Base-by-base conservation (phyloP, 2,797 vertebrate genomes). In the Acanthurus leucopareius region DNA sequence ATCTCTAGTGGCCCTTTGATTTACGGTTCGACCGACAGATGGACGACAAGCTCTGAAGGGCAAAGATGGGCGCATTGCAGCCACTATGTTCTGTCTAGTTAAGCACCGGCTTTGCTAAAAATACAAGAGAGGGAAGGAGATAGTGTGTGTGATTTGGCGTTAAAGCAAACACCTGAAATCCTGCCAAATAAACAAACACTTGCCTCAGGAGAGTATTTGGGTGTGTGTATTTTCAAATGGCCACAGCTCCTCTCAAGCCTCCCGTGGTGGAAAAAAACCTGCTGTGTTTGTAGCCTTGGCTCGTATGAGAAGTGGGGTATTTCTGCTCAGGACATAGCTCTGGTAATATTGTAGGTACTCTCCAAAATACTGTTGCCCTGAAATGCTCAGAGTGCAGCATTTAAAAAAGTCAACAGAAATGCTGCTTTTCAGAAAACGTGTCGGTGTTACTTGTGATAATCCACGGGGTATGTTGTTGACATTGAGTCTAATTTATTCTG, bases 171-270 rank as follows among this genome's bases (percentile, higher is more conserved):
- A 64, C 45, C 28, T 80, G 54, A 70, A 80, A 40, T 61, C 5
- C 16, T 42, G 66, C 75, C 56, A 77, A 40, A 60, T 61, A 53
- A 76, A 73, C 28, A 65, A 62, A 61, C 22, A 0, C 47, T 75
- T 28, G 68, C 56, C 48, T 74, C 47, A n/a, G 53, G 52, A 67
- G 69, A 56, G 40, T 16, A n/a, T 69, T 66, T 22, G 28, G 42
- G 22, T 45, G 35, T 47, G 59, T 0, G 4, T 7, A 22, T 44
- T 69, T 71, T 59, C 66, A 52, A 68, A 40, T 28, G 6, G 19
- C 7, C 10, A 2, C n/a, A 25, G 16, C 32, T 54, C 10, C 19
- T 32, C 22, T 68, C 62, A 13, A 7, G 5, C 5, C 22, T 62
- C 19, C 35, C 59, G 0, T 62, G 47, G 15, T 77, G 67, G 51